Evolutionary conservation across 2,797 vertebrate species (phyloP).

Genomic region (Mus caroli): DNA sequence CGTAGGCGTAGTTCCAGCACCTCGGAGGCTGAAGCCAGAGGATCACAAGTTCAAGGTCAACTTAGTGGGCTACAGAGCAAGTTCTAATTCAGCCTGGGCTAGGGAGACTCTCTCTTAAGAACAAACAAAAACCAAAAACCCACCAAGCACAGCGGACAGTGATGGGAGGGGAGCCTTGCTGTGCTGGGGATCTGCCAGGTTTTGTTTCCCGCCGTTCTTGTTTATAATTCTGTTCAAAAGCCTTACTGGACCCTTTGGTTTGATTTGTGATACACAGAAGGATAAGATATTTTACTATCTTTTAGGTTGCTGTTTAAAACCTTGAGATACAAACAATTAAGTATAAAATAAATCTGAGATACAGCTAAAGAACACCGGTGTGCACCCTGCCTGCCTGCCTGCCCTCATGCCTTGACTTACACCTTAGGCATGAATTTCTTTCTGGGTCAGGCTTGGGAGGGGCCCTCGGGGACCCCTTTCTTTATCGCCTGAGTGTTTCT

Average conservation of each 20-base stretch:
- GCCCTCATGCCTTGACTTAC: neutral
- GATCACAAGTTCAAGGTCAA: neutral
- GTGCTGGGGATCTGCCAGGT: neutral
- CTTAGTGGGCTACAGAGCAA: neutral
- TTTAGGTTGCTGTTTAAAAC: neutral
- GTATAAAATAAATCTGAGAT: neutral
- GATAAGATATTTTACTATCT: neutral
- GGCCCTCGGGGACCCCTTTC: neutral
- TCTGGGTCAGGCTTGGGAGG: too few relatives aligned
- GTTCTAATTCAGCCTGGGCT: neutral
- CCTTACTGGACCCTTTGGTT: neutral
- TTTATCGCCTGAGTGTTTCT: neutral
- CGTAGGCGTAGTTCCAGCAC: neutral
- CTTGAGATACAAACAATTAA: neutral
- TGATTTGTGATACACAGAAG: neutral
- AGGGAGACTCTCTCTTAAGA: neutral
- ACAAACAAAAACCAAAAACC: too few relatives aligned
- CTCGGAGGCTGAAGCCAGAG: neutral
- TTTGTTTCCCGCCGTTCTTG: neutral
- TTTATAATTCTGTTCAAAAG: neutral
- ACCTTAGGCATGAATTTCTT: neutral
- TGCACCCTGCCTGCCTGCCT: rapidly evolving
- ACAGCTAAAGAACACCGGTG: neutral
- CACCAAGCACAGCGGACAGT: neutral
- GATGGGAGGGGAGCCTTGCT: neutral